Evolutionary conservation across 1,140 invertebrate genomes (phyloP), one percentile per base, ranked within the genome.

Genomic region (Drosophila watanabei): DNA sequence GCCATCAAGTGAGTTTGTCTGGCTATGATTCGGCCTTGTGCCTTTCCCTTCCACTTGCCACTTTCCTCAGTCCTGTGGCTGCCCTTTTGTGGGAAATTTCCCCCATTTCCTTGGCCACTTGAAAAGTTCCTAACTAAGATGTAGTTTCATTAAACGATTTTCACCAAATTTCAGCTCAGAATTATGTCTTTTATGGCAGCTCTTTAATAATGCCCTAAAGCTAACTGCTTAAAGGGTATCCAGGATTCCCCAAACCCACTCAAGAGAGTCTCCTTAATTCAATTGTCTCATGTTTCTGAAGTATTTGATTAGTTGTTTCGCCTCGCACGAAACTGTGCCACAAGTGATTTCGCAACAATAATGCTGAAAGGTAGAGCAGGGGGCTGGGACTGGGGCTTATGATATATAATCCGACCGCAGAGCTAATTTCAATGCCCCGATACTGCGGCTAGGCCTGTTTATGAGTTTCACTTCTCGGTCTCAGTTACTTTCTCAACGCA

Each of bases 1-100:
- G 64, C 57, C 75, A 79, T 79, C 64, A 79, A 79, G 75, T 37
- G 51, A 60, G 75, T 77, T 77, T 77, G 72, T 49, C 68, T 71
- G 68, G 28, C 71, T 30, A 51, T 59, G 63, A 41, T 58, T 76
- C 18, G 33, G 33, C 65, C 59, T 32, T 39, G 28, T 49, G 30
- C 20, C 5, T 18, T 43, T 39, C 20, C 48, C 46, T 18, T 2
- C 14, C 32, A 13, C 4, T 24, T n/a, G 16, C 7, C 9, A 10
- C 4, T n/a, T 57, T 39, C 54, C 33, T 51, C 65, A 68, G 59
- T 33, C n/a, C 16, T 10, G 7, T 30, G 32, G 24, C 61, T 30
- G 35, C 37, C 62, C 48, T 46, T 70, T 65, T 54, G 30, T 24
- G 16, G 14, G 5, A 1, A 45, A 5, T 37, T 45, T 28, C 11